Evolutionary conservation across 2,888 invertebrate genomes (phyloP), one percentile per base, ranked within the genome.

Genomic region (Seira musarum): DNA sequence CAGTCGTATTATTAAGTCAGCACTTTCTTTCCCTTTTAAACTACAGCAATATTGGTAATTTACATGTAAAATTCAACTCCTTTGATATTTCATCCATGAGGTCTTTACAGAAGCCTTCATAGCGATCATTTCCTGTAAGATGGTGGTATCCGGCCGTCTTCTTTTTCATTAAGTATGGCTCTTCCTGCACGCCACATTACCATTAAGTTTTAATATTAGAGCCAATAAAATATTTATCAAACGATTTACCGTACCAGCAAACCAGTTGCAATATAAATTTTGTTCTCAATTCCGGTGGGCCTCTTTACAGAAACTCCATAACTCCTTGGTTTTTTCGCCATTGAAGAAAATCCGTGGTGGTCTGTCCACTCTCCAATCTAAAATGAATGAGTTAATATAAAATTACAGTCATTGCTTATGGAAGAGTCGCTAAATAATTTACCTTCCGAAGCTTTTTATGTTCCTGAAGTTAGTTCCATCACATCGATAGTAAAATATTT

Each of bases 381-480:
- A 71, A 69, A 70, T 35, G 22, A 21, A 22, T 21, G 5, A 60
- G 30, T 30, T 30, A 8, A 2, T 5, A 30, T 30, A 8, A 30
- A 2, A 30, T 30, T 30, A 46, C 17, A 40, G 24, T 73, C 19
- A 35, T 24, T 17, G 6, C 17, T n/a, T 69, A 13, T 19, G 21
- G 8, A 5, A 30, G 30, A 30, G 2, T 8, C 2, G 8, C 3
- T 30, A 2, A 30, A 8, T 30, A 8, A 19, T 6, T 6, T 63
- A 77, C 80, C 72, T 81, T 81, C 24, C 95, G 95, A n/a, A 96
- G 93, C 94, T 96, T 94, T 30, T 95, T 95, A 88, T 95, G n/a
- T 95, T 87, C 96, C 95, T 76, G 96, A 94, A 2, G 96, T 96
- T 94, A 97, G 95, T 89, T 97, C 95, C 61, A 97, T 94, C 80